Percentiles rank a stretch among this genome's conserved stretches.
These are phyloP conservation scores for Zosterops borbonicus DNA, from an alignment of 2,113 vertebrate species.

Conservation along the genomic window DNA sequence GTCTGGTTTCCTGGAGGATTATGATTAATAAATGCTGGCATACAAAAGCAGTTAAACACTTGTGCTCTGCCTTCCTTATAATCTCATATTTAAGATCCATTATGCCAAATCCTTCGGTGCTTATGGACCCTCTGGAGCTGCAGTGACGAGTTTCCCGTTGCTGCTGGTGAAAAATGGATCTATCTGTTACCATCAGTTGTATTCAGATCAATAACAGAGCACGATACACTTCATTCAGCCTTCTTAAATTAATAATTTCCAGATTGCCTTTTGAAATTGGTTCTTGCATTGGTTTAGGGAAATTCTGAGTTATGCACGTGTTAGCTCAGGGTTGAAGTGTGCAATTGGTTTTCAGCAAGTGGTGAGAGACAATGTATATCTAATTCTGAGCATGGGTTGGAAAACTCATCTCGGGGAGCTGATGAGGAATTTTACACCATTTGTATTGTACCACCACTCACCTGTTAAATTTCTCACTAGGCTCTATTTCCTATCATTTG, in stretches of 20 bases:
- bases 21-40: conserved; percentile 14
- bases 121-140: neutral
- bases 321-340: neutral
- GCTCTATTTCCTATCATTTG: neutral
- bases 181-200: neutral
- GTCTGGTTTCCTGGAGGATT: neutral
- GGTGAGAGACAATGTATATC: neutral
- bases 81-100: neutral
- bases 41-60: conserved; percentile 3
- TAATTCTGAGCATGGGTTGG: neutral
- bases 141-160: neutral
- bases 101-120: neutral
- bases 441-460: neutral
- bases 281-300: neutral
- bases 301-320: neutral
- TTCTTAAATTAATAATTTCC: conserved; percentile 4
- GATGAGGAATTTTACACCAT: neutral
- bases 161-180: neutral
- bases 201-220: neutral
- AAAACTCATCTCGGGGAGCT: neutral
- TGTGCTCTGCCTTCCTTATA: neutral
- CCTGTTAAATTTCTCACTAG: neutral
- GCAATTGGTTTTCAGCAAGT: neutral
- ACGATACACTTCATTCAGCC: neutral
- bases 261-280: neutral